Base-by-base conservation (phyloP, 2,888 invertebrate genomes). In the Apantesis nais region DNA sequence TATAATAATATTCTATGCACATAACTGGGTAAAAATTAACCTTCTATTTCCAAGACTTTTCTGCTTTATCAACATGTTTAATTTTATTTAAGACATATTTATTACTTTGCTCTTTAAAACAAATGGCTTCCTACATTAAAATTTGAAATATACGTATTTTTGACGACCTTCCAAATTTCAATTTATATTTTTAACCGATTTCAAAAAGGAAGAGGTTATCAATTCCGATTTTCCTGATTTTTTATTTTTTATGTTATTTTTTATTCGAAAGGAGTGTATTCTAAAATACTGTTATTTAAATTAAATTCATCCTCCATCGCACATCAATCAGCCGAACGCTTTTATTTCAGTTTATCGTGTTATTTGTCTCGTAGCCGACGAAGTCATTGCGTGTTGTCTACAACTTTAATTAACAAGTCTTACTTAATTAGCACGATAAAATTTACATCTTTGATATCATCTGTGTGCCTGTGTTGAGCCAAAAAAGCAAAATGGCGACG, bases 371-470 rank as follows among this genome's bases (percentile, higher is more conserved):
- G 62, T 65, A 65, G 65, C 80, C 77, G 70, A 63, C 75, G 76
- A 76, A 76, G 76, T 78, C 74, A 72, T 80, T 73, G 72, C 74
- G 66, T 77, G 81, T 72, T 74, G 76, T 74, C 79, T 82, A 70
- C 34, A 66, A 78, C 79, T 82, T 78, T 81, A 82, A 81, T 82
- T 81, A 81, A 78, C 74, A 68, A 72, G 75, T 66, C 66, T 73
- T 77, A 79, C 74, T 77, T 78, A 81, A 80, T 82, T 78, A 82
- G 64, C 71, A 81, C 81, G 78, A 78, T 82, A 74, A 74, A 80
- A 79, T 82, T 77, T 73, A 67, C 67, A 68, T 70, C 76, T 73
- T 71, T 70, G 44, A 71, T 60, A 69, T 62, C 62, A 66, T 71
- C 70, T 66, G 70, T 74, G 67, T 69, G 71, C 66, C 71, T 72